Evolutionary conservation across 1,140 invertebrate genomes (phyloP).

Genomic region (Papilio helenus): DNA sequence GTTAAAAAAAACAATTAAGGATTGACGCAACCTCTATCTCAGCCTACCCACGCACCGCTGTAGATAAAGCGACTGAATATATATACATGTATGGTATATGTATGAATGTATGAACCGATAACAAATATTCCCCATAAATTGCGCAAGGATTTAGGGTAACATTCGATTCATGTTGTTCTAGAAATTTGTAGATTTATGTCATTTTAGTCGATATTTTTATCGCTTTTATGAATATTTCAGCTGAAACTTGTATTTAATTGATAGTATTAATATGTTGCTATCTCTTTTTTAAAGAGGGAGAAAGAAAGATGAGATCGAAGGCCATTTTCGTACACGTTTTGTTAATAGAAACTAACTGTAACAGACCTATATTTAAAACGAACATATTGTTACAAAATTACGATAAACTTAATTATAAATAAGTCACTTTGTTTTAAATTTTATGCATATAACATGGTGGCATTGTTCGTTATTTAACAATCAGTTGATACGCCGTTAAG

Average conservation of each 20-base stretch:
- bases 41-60: neutral
- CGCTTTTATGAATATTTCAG: too few species aligned
- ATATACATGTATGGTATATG: neutral
- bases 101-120: constrained; percentile 2
- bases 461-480: constrained; percentile 11
- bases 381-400: neutral
- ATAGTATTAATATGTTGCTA: too few species aligned
- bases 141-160: neutral
- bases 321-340: too few species aligned
- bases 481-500: neutral
- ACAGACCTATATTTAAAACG: neutral
- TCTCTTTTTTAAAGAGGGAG: too few species aligned
- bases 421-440: neutral
- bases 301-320: too few species aligned
- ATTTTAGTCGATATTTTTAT: neutral
- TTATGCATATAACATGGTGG: neutral
- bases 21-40: neutral
- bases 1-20: neutral
- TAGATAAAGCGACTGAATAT: neutral
- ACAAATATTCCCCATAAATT: constrained; percentile 6
- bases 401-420: neutral
- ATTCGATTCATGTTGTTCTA: neutral
- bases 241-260: too few species aligned
- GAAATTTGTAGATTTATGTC: neutral
- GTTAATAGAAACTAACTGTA: neutral